Percentiles rank a stretch among this genome's conserved stretches.
These are phyloP conservation scores for Drosophila funebris DNA, from an alignment of 1,140 invertebrate genomes.

Conservation along the genomic window DNA sequence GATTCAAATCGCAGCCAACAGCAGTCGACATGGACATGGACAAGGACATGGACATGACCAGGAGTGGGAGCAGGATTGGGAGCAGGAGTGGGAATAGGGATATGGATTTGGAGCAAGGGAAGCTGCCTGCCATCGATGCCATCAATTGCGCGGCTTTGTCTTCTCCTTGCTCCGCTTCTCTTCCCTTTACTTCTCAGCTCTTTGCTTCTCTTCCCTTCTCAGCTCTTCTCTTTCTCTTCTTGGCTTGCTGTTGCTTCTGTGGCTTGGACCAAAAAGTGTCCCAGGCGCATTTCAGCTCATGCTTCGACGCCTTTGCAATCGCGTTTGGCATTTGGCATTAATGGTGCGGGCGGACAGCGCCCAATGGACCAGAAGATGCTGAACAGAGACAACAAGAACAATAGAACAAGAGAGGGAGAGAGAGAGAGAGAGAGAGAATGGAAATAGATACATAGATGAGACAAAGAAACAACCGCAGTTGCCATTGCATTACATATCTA, in stretches of 20 bases:
- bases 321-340: slow-evolving; percentile 73
- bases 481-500: slow-evolving; percentile 52
- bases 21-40: slow-evolving; percentile 44
- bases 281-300: slow-evolving; percentile 66
- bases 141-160: slow-evolving; percentile 63
- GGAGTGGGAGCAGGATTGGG: neutral
- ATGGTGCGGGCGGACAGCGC: slow-evolving; percentile 38
- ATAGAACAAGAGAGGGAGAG: neutral
- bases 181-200: neutral
- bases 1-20: slow-evolving; percentile 72
- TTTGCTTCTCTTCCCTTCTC: neutral
- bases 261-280: slow-evolving; percentile 53
- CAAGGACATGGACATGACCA: slow-evolving; percentile 33
- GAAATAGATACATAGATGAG: slow-evolving; percentile 9
- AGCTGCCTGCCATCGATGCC: slow-evolving; percentile 53
- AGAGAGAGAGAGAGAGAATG: slow-evolving; percentile 13
- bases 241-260: slow-evolving; percentile 3
- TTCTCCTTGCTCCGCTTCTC: neutral
- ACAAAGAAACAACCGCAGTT: slow-evolving; percentile 65
- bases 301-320: slow-evolving; percentile 77
- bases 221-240: neutral
- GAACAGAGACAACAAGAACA: neutral
- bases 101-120: neutral
- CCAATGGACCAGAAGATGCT: slow-evolving; percentile 26
- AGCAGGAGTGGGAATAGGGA: neutral